phyloP scores from a whole-genome alignment of 2,797 vertebrate genomes.

The Apodemus agrarius region DNA sequence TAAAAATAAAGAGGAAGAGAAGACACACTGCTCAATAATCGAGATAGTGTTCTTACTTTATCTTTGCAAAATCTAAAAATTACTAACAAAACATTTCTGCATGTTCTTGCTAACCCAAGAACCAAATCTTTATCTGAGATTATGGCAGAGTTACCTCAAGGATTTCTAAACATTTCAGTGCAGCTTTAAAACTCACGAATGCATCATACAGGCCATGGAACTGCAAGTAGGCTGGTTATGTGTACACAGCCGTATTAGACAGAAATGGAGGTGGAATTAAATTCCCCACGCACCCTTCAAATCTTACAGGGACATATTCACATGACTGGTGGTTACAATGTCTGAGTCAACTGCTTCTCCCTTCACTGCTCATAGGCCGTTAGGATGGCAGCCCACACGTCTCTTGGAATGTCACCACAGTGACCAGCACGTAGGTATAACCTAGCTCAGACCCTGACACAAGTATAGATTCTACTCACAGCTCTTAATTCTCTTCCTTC shows the following conservation, averaged over 20 bases:
- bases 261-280: background rate
- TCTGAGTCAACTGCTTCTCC: background rate
- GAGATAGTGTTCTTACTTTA: constrained; percentile 18
- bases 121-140: constrained; percentile 48
- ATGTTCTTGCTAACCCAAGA: constrained; percentile 1
- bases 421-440: background rate
- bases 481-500: background rate
- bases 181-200: constrained; percentile 34
- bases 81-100: constrained; percentile 35
- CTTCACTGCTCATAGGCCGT: background rate
- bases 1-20: background rate
- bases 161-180: constrained; percentile 1
- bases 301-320: background rate
- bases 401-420: background rate
- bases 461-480: background rate
- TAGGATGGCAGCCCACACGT: background rate
- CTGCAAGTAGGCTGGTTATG: background rate
- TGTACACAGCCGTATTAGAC: background rate
- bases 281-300: background rate
- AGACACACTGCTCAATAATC: background rate
- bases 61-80: constrained; percentile 26
- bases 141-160: constrained; percentile 7
- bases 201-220: constrained; percentile 27
- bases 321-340: background rate
- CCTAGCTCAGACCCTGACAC: background rate